Evolutionary conservation across 2,888 invertebrate genomes (phyloP), one percentile per base, ranked within the genome.

Genomic region (Trimorus sp.): DNA sequence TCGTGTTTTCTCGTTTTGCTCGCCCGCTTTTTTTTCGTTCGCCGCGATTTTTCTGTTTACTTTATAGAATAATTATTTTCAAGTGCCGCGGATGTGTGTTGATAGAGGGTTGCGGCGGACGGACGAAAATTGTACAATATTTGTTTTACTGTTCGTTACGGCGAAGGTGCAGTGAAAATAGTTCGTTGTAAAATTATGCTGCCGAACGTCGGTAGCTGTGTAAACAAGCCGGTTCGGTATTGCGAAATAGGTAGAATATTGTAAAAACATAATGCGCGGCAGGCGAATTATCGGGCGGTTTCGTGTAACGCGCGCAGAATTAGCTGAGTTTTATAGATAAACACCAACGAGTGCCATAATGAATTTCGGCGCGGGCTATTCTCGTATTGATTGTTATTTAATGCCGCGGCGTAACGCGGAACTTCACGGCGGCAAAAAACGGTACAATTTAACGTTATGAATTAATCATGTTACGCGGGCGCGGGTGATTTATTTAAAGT

Each of bases 171-270:
- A 38, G 48, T 38, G 62, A 45, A 71, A 78, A 70, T 60, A 62
- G 70, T 53, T 65, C 9, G 38, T 65, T 78, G 76, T 69, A 63
- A 51, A 78, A 59, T 65, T 71, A 71, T 36, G 26, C 53, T 59
- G 45, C 40, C 56, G 40, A 71, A 71, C 37, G 60, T 14, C 66
- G 48, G 48, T 42, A 60, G 60, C 48, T 36, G 38, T 49, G 45
- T 60, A 16, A 66, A 78, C 59, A 71, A 66, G 59, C 26, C 26
- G 26, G 71, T 66, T 66, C 59, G 26, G 37, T 77, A 70, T 71
- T 60, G 12, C 51, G 48, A 66, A 71, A 66, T 78, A 66, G 37
- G 66, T 71, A 8, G 54, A 54, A 66, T 60, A 58, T 65, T 70
- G 40, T 65, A 70, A 77, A 70, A 77, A 77, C 62, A 77, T 62